Conservation (phyloP, 1,140 invertebrate genomes). For the Trichomalopsis sarcophagae region DNA sequence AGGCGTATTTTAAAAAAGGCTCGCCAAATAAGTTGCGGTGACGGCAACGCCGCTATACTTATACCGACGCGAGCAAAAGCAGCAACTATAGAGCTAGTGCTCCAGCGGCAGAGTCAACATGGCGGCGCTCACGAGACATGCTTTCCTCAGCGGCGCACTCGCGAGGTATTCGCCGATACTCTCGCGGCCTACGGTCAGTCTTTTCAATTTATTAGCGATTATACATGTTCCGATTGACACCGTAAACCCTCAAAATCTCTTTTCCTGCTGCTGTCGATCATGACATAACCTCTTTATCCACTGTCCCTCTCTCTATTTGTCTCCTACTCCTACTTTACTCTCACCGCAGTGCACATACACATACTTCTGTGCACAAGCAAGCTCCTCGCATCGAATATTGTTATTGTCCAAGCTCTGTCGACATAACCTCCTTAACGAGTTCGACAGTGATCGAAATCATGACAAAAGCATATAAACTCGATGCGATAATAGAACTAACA, state of each 20-base stretch:
- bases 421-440: background rate
- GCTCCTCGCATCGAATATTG: background rate
- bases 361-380: background rate
- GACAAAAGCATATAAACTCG: background rate
- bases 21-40: background rate
- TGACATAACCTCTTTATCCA: slow-evolving; percentile 26
- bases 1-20: slow-evolving; percentile 32
- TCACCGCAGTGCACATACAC: background rate
- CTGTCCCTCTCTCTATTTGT: background rate
- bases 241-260: background rate
- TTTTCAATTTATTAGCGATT: background rate
- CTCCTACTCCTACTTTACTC: background rate
- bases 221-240: no score
- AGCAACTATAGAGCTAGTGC: background rate
- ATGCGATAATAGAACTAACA: background rate
- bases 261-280: background rate
- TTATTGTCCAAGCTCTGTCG: background rate
- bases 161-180: slow-evolving; percentile 52
- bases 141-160: slow-evolving; percentile 62
- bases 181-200: slow-evolving; percentile 60
- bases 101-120: slow-evolving; percentile 66
- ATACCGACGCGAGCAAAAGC: background rate
- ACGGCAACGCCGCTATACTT: slow-evolving; percentile 24
- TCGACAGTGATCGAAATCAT: background rate
- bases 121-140: slow-evolving; percentile 79